Base-by-base conservation (phyloP, 2,113 vertebrate species). In the Mustelus asterias region DNA sequence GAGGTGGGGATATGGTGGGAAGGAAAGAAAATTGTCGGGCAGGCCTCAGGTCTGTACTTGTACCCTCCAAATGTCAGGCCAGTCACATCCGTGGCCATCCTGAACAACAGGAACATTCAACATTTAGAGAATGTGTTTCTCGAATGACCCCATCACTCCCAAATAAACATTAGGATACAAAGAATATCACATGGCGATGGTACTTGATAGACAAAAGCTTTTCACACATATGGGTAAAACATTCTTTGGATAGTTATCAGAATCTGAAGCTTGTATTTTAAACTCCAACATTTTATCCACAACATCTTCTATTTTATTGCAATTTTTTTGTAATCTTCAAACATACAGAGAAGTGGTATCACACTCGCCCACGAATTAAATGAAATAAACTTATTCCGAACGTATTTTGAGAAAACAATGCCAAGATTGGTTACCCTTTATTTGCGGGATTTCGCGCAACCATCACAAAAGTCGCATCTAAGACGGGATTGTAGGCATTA, bases 391-490 rank as follows among this genome's bases (percentile, higher is more conserved):
- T 65, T 67, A 4, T 18, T 70, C 54, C 7, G 65, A 67, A 54
- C 37, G 16, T 18, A 63, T 1, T 18, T 85, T 33, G 41, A 70
- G n/a, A 41, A 24, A 95, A 3, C 8, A 95, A 41, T 76, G 16
- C 76, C 18, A 54, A n/a, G 33, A 70, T 41, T 94, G 97, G 65
- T 97, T 97, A 99, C 99, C 99, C 97, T 97, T 99, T 99, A 97
- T 99, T 99, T 97, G 98, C 98, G 37, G 99, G 98, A 97, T 99
- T 99, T 94, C 99, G 98, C 78, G 99, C 98, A 97, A 99, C 99
- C 99, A 99, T 99, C 96, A 99, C 99, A 96, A 99, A 99, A 0
- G 99, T 99, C 85, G 99, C 99, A 88, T 99, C 98, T 96, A 99
- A 97, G 95, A 99, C 97, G 0, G 98, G 98, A 54, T 96, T 97